Conservation (phyloP, 1,140 invertebrate species). For the Eulimnadia texana region DNA sequence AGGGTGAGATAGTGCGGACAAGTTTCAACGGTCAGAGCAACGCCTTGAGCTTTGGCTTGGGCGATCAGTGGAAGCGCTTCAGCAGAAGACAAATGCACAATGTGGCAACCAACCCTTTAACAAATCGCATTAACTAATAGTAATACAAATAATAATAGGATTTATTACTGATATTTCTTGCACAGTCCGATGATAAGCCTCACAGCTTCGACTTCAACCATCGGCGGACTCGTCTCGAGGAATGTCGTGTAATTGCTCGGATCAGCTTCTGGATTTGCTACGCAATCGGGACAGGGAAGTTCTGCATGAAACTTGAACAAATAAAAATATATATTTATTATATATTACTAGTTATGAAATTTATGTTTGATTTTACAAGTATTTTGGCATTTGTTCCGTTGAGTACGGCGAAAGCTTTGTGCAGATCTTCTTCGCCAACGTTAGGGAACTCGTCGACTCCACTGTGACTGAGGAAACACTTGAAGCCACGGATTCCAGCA, state of each 20-base stretch:
- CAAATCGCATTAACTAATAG: slow-evolving; percentile 17
- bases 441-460: slow-evolving; percentile 48
- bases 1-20: slow-evolving; percentile 57
- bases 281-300: slow-evolving; percentile 26
- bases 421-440: slow-evolving; percentile 38
- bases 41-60: slow-evolving; percentile 30
- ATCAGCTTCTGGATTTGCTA: slow-evolving; percentile 25
- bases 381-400: slow-evolving; percentile 39
- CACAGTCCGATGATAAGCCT: slow-evolving; percentile 40
- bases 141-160: not conserved
- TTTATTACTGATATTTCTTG: not conserved
- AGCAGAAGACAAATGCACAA: slow-evolving; percentile 53
- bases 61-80: slow-evolving; percentile 35
- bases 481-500: slow-evolving; percentile 53
- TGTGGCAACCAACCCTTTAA: slow-evolving; percentile 44
- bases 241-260: slow-evolving; percentile 44
- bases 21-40: slow-evolving; percentile 46
- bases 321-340: not conserved
- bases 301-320: slow-evolving; percentile 52
- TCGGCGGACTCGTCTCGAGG: slow-evolving; percentile 41
- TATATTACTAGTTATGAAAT: not conserved
- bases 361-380: slow-evolving; percentile 33
- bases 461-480: slow-evolving; percentile 52
- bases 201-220: slow-evolving; percentile 50
- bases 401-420: slow-evolving; percentile 37